phyloP scores from a whole-genome alignment of 2,888 invertebrate genomes.

The Nomada lathburiana region DNA sequence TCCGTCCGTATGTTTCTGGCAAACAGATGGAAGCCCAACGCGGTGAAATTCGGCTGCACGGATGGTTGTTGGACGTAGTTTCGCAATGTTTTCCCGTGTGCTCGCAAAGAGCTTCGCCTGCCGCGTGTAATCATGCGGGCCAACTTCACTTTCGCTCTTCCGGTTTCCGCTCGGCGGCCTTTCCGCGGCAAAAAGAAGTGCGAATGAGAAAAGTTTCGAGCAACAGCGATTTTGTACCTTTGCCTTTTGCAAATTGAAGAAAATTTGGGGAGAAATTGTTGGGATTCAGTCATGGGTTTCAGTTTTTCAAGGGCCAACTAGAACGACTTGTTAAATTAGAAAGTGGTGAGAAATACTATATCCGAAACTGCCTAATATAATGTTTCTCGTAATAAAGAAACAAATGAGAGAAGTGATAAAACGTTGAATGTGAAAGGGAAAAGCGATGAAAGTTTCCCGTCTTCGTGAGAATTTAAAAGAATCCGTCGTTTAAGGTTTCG shows the following conservation, averaged over 20 bases:
- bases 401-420: neutral
- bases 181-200: neutral
- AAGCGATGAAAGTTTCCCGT: conserved; percentile 6
- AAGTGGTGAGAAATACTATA: neutral
- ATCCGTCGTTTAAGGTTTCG: conserved; percentile 17
- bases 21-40: conserved; percentile 17
- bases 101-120: neutral
- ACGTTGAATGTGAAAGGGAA: neutral
- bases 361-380: too few species aligned
- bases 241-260: conserved; percentile 13
- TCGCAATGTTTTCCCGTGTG: neutral
- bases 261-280: neutral
- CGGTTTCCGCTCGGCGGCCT: neutral
- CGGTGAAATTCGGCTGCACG: neutral
- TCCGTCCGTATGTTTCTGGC: neutral
- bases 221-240: neutral
- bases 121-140: neutral
- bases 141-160: conserved; percentile 25
- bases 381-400: too few species aligned
- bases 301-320: conserved; percentile 1
- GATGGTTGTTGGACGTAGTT: neutral
- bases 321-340: conserved; percentile 19
- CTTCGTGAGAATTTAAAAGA: conserved; percentile 22
- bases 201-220: conserved; percentile 51
- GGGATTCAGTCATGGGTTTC: neutral